phyloP scores from a whole-genome alignment of 1,140 invertebrate genomes.

The Scaptomyza hsui region DNA sequence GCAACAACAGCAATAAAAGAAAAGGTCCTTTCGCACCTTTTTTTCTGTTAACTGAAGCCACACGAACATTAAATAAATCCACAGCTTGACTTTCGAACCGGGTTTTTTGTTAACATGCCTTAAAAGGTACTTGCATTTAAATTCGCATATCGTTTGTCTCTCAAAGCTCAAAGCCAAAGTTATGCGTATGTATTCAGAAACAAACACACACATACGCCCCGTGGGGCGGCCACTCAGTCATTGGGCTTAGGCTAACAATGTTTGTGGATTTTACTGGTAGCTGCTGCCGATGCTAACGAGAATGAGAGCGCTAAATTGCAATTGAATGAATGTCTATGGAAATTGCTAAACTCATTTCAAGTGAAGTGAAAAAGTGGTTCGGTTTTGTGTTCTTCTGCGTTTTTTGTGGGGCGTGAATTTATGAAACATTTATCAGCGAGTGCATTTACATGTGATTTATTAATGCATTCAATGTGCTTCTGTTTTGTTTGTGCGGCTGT shows the following conservation, averaged over 20 bases:
- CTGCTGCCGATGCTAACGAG: background rate
- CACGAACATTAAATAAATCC: conserved; percentile 21
- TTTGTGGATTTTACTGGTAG: conserved; percentile 63
- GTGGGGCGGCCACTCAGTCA: conserved; percentile 10
- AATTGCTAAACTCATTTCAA: conserved; percentile 56
- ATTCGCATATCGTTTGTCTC: conserved; percentile 73
- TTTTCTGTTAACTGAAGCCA: too few relatives aligned
- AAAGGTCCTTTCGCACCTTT: conserved; percentile 8
- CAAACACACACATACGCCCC: background rate
- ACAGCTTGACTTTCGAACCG: conserved; percentile 25
- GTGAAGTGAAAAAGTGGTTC: conserved; percentile 27
- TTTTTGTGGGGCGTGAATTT: background rate
- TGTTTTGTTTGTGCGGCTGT: conserved; percentile 58
- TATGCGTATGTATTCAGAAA: background rate
- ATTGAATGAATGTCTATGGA: conserved; percentile 41
- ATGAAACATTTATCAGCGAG: conserved; percentile 9
- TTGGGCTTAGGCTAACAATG: conserved; percentile 60
- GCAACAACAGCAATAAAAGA: too few relatives aligned
- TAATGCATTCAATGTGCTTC: conserved; percentile 36
- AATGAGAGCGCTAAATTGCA: conserved; percentile 13
- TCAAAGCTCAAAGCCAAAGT: conserved; percentile 4
- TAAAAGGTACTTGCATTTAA: conserved; percentile 62
- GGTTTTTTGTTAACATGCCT: conserved; percentile 32
- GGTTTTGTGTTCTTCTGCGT: background rate
- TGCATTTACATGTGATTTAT: conserved; percentile 61